These are phyloP conservation scores for Ammodytes dubius DNA, from an alignment of 2,113 vertebrate species.

Conservation along the genomic window DNA sequence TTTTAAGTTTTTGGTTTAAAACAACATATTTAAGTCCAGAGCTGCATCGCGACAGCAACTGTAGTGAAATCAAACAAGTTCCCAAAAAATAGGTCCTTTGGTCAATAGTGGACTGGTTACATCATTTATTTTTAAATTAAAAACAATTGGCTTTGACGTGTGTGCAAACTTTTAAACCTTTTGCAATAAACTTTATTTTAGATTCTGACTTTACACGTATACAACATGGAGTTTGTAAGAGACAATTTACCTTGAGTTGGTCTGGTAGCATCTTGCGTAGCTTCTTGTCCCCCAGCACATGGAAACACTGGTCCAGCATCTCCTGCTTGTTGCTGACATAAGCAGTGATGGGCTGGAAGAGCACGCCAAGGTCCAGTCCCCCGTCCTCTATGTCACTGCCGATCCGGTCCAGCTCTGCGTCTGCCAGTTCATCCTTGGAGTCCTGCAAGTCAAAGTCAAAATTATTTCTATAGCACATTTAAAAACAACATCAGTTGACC, in stretches of 20 bases:
- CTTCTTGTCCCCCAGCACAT: constrained; percentile 93
- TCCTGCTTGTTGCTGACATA: constrained; percentile 90
- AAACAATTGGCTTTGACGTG: background rate
- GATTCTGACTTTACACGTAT: background rate
- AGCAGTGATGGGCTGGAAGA: constrained; percentile 92
- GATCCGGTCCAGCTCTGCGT: constrained; percentile 84
- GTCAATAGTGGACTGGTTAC: fast-evolving
- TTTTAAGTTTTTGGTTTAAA: background rate
- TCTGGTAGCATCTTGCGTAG: constrained; percentile 96
- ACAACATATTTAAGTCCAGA: background rate
- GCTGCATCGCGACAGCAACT: too few relatives aligned
- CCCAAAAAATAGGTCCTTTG: background rate
- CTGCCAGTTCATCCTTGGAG: constrained; percentile 81
- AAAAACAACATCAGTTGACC: too few relatives aligned
- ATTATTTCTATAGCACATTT: too few relatives aligned
- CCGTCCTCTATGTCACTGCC: constrained; percentile 97
- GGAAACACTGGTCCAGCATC: constrained; percentile 96
- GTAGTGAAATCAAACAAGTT: background rate
- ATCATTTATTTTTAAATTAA: background rate
- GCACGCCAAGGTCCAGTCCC: constrained; percentile 91
- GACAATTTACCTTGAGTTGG: constrained; percentile 89
- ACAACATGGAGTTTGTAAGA: background rate
- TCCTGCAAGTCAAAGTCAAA: constrained; percentile 76
- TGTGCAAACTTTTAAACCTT: background rate
- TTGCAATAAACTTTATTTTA: too few relatives aligned